These are phyloP conservation scores for Acronicta psi DNA, from an alignment of 2,888 invertebrate species.

Conservation along the genomic window DNA sequence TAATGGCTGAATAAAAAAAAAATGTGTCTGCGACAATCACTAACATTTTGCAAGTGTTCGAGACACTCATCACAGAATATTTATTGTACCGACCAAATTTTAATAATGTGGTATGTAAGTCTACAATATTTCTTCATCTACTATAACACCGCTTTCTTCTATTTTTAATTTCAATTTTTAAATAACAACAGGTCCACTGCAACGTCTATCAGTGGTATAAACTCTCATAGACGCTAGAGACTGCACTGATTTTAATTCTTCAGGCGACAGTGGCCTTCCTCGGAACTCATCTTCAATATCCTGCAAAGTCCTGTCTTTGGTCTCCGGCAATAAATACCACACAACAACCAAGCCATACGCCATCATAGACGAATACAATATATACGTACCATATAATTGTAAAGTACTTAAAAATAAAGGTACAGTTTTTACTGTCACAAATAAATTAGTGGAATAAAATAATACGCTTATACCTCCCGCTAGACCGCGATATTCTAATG, in stretches of 20 bases:
- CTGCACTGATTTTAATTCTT: conserved; percentile 53
- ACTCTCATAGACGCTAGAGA: conserved; percentile 53
- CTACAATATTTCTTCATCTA: neutral
- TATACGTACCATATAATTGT: conserved; percentile 71
- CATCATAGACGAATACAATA: conserved; percentile 68
- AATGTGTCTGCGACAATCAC: too few relatives aligned
- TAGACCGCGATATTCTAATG: conserved; percentile 88
- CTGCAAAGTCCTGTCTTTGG: conserved; percentile 78
- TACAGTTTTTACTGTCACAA: conserved; percentile 74
- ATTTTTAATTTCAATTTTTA: conserved; percentile 10
- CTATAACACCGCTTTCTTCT: conserved; percentile 2
- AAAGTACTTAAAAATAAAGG: conserved; percentile 67
- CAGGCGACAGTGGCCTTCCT: conserved; percentile 61
- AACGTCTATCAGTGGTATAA: conserved; percentile 42
- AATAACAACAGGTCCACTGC: conserved; percentile 48
- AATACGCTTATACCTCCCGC: conserved; percentile 82
- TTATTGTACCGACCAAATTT: too few relatives aligned
- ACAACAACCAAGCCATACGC: conserved; percentile 70
- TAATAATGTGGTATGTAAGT: neutral
- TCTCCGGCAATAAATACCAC: conserved; percentile 74
- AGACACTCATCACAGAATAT: too few relatives aligned
- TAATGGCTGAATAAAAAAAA: too few relatives aligned
- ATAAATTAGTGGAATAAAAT: conserved; percentile 71
- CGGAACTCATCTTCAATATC: conserved; percentile 81
- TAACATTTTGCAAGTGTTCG: too few relatives aligned